Evolutionary conservation across 2,797 vertebrate species (phyloP).

Genomic region (Myotis daubentonii): DNA sequence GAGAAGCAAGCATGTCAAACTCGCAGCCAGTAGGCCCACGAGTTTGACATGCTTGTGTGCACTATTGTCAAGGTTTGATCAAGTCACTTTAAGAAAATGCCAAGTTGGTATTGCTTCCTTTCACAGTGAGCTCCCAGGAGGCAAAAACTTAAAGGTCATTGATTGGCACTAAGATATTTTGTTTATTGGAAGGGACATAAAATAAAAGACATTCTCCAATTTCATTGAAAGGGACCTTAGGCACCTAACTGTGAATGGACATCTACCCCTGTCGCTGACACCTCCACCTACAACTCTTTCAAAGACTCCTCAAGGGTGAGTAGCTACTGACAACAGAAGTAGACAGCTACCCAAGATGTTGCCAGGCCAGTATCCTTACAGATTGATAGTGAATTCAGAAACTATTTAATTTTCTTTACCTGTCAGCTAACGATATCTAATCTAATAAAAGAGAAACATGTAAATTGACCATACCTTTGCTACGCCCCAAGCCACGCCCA

Average conservation of each 20-base stretch:
- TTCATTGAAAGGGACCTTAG: not conserved
- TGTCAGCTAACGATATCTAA: not conserved
- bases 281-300: not conserved
- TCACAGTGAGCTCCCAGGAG: not conserved
- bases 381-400: not conserved
- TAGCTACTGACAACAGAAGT: not conserved
- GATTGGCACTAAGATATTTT: not conserved
- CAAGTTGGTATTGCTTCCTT: not conserved
- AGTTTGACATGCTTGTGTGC: no score
- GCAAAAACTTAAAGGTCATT: not conserved
- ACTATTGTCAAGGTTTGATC: not conserved
- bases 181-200: not conserved
- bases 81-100: not conserved
- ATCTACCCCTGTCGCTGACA: not conserved
- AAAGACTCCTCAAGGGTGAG: not conserved
- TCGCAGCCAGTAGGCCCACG: no score
- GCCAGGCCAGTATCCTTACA: not conserved
- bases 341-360: not conserved
- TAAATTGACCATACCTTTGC: no score
- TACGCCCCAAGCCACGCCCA: no score
- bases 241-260: not conserved
- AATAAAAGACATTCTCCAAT: not conserved
- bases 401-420: not conserved
- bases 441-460: no score
- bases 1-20: not conserved